phyloP scores from a whole-genome alignment of 2,888 invertebrate species.

The Lasioglossum lativentre region DNA sequence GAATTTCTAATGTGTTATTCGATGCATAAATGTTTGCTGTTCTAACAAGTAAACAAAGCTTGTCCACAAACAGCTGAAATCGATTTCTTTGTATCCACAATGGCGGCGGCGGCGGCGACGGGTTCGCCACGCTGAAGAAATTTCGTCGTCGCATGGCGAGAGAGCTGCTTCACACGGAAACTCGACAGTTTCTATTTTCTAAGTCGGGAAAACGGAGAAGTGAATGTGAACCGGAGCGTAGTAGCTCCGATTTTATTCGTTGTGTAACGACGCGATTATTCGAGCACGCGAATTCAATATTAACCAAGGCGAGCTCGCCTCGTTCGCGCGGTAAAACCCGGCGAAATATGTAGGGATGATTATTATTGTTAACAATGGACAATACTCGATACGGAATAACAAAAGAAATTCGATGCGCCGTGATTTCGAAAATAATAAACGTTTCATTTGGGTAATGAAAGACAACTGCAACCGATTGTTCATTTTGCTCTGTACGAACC shows the following conservation, averaged over 20 bases:
- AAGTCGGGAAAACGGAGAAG: slow-evolving; percentile 32
- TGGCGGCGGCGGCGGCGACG: not conserved
- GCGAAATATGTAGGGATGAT: not conserved
- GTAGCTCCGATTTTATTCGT: slow-evolving; percentile 37
- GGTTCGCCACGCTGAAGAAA: slow-evolving; percentile 1
- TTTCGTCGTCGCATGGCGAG: slow-evolving; percentile 1
- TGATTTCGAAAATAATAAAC: too few relatives aligned
- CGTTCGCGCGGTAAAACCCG: not conserved
- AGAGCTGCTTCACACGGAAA: slow-evolving; percentile 36
- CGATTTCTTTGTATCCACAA: not conserved
- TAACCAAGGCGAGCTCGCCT: not conserved
- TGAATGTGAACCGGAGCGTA: slow-evolving; percentile 29
- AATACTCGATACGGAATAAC: not conserved
- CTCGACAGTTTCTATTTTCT: slow-evolving; percentile 42
- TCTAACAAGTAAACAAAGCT: not conserved
- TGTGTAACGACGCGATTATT: slow-evolving; percentile 26
- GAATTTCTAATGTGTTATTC: not conserved
- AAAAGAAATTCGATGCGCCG: not conserved
- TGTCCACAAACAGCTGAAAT: not conserved
- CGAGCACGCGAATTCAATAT: slow-evolving; percentile 32
- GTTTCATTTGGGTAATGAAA: too few relatives aligned
- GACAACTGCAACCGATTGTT: not conserved
- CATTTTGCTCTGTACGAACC: not conserved
- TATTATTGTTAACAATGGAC: not conserved
- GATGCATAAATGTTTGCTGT: not conserved